Evolutionary conservation across 2,113 vertebrate species (phyloP).

Genomic region (Ailurus styani): DNA sequence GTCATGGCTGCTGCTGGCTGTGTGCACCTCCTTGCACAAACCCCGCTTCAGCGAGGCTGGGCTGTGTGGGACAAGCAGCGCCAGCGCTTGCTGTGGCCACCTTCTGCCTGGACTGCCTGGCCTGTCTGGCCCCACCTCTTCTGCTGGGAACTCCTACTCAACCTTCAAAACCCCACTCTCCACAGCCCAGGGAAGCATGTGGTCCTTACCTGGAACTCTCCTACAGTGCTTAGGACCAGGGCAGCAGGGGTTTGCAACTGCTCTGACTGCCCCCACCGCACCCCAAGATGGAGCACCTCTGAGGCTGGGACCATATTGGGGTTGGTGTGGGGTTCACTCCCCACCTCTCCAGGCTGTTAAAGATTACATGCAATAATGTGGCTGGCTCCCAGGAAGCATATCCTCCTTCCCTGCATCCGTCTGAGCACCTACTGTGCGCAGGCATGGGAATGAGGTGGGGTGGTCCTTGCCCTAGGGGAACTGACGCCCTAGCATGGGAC

Average conservation of each 20-base stretch:
- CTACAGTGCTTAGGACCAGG: background rate
- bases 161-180: background rate
- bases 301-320: too few species aligned
- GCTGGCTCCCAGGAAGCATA: background rate
- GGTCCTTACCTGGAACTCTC: background rate
- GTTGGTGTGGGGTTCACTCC: background rate
- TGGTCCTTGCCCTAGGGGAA: background rate
- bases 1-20: background rate
- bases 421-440: background rate
- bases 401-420: background rate
- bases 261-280: background rate
- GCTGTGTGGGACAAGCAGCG: accelerated
- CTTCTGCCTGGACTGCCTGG: background rate
- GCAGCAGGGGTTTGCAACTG: background rate
- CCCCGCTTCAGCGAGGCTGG: accelerated
- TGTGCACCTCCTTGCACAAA: too few species aligned
- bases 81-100: background rate
- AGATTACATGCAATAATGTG: accelerated
- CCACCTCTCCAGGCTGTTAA: background rate
- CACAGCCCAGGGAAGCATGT: background rate
- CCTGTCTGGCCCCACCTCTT: too few species aligned
- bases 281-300: background rate
- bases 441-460: background rate
- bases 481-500: background rate
- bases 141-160: background rate